A percentile compares a stretch with the other conserved stretches of the same genome.
Evolutionary conservation across 2,888 invertebrate species (phyloP).

Genomic region (Gonocerus acuteangulatus): DNA sequence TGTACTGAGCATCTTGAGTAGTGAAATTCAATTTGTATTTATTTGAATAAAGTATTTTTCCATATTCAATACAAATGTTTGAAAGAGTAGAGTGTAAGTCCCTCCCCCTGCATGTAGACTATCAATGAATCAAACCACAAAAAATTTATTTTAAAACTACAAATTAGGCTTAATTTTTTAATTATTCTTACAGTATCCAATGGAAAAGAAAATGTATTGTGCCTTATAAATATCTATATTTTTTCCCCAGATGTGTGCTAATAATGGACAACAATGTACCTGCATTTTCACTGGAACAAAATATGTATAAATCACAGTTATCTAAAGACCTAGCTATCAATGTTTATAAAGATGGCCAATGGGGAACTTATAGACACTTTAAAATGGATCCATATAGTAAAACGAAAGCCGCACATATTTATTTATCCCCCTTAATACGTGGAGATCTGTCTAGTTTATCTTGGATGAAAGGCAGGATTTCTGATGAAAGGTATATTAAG

Average conservation of each 20-base stretch:
- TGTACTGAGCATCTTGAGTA: too few species aligned
- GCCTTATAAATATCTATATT: too few species aligned
- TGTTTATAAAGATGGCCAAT: slow-evolving; percentile 58
- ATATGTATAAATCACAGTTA: slow-evolving; percentile 59
- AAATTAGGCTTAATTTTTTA: too few species aligned
- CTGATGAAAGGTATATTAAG: slow-evolving; percentile 2
- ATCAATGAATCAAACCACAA: too few species aligned
- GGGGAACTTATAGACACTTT: slow-evolving; percentile 82
- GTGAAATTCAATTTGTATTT: too few species aligned
- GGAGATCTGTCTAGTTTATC: slow-evolving; percentile 79
- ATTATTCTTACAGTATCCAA: too few species aligned
- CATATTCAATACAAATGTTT: too few species aligned
- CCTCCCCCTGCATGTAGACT: too few species aligned
- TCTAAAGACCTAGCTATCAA: slow-evolving; percentile 71
- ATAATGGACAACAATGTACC: slow-evolving; percentile 55
- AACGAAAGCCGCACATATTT: slow-evolving; percentile 56
- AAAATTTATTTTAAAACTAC: too few species aligned
- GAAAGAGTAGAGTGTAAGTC: too few species aligned
- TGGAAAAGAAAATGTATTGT: too few species aligned
- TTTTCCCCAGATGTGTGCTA: slow-evolving; percentile 52
- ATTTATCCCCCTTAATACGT: slow-evolving; percentile 63
- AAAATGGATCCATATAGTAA: slow-evolving; percentile 50
- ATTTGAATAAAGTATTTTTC: too few species aligned
- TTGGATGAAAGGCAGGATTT: slow-evolving; percentile 65
- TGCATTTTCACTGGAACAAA: slow-evolving; percentile 54